These are phyloP conservation scores for Podilymbus podiceps DNA, from an alignment of 2,113 vertebrate species.

Conservation along the genomic window DNA sequence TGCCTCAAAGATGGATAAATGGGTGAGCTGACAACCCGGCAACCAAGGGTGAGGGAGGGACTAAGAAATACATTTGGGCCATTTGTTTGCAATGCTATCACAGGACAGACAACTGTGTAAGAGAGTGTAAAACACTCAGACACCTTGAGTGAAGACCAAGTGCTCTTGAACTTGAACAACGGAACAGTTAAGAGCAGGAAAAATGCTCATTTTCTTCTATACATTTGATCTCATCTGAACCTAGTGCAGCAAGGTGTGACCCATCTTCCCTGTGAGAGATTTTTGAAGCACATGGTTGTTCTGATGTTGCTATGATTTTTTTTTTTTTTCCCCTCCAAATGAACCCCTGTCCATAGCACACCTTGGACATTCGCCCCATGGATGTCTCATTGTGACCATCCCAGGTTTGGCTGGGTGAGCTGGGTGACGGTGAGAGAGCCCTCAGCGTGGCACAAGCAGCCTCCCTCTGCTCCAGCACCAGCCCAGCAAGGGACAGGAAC, in stretches of 20 bases:
- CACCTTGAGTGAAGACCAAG: neutral
- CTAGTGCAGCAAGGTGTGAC: neutral
- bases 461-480: neutral
- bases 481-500: neutral
- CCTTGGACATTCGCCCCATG: neutral
- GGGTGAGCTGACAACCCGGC: constrained; percentile 6
- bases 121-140: neutral
- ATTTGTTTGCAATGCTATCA: neutral
- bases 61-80: neutral
- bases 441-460: neutral
- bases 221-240: neutral
- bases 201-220: neutral
- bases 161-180: neutral
- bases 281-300: neutral
- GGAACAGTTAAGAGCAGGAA: neutral
- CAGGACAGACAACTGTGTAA: neutral
- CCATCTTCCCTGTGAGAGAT: neutral
- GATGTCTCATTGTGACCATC: neutral
- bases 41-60: neutral
- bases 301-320: neutral
- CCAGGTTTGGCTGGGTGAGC: neutral
- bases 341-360: neutral
- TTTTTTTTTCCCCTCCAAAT: neutral
- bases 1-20: constrained; percentile 63
- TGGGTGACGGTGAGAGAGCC: neutral